Percentiles rank a stretch among this genome's conserved stretches.
Evolutionary conservation across 2,113 vertebrate genomes (phyloP).

Genomic region (Ctenodactylus gundi): DNA sequence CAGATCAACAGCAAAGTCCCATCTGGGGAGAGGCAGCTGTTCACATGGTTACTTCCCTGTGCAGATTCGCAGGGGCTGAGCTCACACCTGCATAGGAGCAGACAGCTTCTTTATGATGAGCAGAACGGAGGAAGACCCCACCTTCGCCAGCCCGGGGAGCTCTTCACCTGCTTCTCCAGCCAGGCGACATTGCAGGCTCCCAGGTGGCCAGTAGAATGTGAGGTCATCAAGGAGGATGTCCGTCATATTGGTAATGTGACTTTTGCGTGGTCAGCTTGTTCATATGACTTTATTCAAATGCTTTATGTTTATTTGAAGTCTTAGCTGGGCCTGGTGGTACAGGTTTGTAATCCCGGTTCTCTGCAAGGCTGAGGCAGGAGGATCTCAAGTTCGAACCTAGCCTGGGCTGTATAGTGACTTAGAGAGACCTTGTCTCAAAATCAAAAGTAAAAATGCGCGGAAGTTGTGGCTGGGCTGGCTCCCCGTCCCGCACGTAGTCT

Average conservation of each 20-base stretch:
- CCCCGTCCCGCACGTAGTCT: too few relatives aligned
- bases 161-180: slow-evolving; percentile 81
- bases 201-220: slow-evolving; percentile 92
- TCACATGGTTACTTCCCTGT: neutral
- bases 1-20: neutral
- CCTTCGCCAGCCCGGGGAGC: slow-evolving; percentile 84
- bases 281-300: too few relatives aligned
- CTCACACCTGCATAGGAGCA: slow-evolving; percentile 78
- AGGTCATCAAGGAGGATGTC: slow-evolving; percentile 88
- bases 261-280: rapidly evolving
- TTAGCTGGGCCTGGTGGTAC: too few relatives aligned
- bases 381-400: too few relatives aligned
- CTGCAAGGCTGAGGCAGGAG: too few relatives aligned
- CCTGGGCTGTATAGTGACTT: too few relatives aligned
- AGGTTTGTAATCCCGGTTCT: too few relatives aligned
- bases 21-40: neutral
- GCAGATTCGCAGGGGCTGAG: slow-evolving; percentile 79
- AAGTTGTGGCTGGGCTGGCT: too few relatives aligned
- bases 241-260: slow-evolving; percentile 88
- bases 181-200: slow-evolving; percentile 77
- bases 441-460: too few relatives aligned
- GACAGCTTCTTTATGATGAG: slow-evolving; percentile 83
- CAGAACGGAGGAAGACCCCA: slow-evolving; percentile 73
- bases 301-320: too few relatives aligned
- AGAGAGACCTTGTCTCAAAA: too few relatives aligned